These are phyloP conservation scores for Silurus meridionalis DNA, from an alignment of 2,113 vertebrate genomes.

Conservation along the genomic window DNA sequence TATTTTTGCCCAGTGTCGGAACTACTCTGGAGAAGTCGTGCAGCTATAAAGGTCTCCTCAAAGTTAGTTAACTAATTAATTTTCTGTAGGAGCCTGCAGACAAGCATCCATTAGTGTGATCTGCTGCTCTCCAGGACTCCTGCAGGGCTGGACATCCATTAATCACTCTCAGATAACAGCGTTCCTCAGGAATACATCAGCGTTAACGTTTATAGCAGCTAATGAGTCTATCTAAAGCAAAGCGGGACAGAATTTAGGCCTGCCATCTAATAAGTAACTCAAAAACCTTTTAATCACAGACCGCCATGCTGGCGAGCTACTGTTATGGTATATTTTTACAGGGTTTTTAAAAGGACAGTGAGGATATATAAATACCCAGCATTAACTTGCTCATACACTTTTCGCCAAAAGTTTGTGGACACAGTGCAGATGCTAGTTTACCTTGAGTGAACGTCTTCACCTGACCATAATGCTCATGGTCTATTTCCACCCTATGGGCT, in stretches of 20 bases:
- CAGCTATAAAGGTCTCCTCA: constrained; percentile 21
- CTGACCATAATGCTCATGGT: background rate
- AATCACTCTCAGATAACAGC: constrained; percentile 5
- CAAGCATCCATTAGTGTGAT: background rate
- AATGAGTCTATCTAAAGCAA: background rate
- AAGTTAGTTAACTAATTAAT: constrained; percentile 33
- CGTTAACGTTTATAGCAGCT: background rate
- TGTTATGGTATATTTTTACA: background rate
- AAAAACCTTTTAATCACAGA: background rate
- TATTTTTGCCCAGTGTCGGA: constrained; percentile 20
- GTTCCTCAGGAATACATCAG: constrained; percentile 5
- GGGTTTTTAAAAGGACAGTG: background rate
- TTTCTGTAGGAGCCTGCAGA: background rate
- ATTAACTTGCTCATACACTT: background rate
- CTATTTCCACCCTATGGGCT: background rate
- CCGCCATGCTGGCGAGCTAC: too few relatives aligned
- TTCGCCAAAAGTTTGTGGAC: background rate
- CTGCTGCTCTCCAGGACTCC: background rate
- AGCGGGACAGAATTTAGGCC: background rate
- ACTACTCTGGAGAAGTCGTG: constrained; percentile 8
- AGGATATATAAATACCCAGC: background rate
- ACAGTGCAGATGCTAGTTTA: too few relatives aligned
- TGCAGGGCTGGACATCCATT: background rate
- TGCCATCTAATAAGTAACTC: background rate
- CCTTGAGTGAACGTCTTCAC: background rate